Base-by-base conservation (phyloP, 2,797 vertebrate species). In the Tamandua tetradactyla region DNA sequence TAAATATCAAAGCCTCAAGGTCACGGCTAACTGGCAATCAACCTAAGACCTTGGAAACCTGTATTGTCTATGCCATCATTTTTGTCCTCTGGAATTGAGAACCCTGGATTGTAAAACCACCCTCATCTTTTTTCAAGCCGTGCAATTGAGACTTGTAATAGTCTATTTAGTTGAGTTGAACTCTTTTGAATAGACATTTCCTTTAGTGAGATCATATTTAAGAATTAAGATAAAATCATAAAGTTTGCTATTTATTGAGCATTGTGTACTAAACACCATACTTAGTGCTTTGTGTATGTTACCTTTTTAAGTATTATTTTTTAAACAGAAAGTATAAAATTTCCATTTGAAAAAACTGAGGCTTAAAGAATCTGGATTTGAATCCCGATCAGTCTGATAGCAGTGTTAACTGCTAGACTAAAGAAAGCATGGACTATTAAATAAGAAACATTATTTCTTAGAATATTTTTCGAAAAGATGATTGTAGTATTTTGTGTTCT, bases 311-410 rank as follows among this genome's bases (percentile, higher is more conserved):
- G 57, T 40, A n/a, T 90, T 82, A 42, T 11, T 15, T 85, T 95
- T 91, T 76, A 14, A 97, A 27, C 17, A 78, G 80, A 14, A 52
- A 47, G 81, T 76, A 49, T 35, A 92, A 83, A 74, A 72, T 52
- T 94, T 94, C 11, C 55, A 40, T 89, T 91, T 95, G 64, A 89
- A 49, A 78, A 94, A 85, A 85, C 7, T 78, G 27, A 91, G 87
- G 15, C 25, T 94, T 94, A n/a, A 6, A 32, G 18, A 47, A 14
- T 89, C n/a, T 75, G 59, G 86, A 79, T 79, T 91, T 80, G 87
- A 97, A 61, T 87, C 25, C 47, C 35, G 52, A 22, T 95, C 71
- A 87, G 8, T 79, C 71, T 89, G 49, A 49, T 42, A n/a, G 55
- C 35, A 80, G 15, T 92, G 59, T 96, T 92, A 25, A n/a, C 49